Evolutionary conservation across 2,797 vertebrate genomes (phyloP).

Genomic region (Rhincodon typus): DNA sequence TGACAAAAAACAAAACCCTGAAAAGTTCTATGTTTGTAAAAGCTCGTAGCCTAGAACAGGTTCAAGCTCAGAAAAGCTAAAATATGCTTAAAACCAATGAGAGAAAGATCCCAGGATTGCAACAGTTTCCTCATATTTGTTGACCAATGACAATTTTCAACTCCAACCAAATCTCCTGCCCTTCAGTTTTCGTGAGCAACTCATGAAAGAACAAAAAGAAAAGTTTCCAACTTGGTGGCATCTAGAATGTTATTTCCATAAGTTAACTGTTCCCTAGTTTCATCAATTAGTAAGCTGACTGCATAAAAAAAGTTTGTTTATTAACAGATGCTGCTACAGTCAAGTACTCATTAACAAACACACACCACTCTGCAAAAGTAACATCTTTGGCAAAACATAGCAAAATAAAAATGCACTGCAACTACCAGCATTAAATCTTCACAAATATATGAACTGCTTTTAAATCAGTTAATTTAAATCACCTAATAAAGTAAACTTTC

Average conservation of each 20-base stretch:
- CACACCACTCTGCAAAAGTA: neutral
- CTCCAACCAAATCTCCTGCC: neutral
- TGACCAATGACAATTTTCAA: neutral
- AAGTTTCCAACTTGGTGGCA: conserved; percentile 5
- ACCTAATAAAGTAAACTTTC: too few relatives aligned
- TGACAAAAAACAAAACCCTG: neutral
- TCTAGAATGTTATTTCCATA: conserved; percentile 14
- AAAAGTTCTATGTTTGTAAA: neutral
- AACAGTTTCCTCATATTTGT: neutral
- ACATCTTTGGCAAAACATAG: neutral
- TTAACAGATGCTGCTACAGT: neutral
- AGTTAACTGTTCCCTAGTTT: conserved; percentile 13
- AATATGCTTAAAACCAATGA: neutral
- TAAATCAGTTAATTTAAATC: too few relatives aligned
- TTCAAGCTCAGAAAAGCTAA: too few relatives aligned
- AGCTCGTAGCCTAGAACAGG: too few relatives aligned
- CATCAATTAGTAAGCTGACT: conserved; percentile 17
- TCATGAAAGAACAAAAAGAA: neutral
- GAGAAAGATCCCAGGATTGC: neutral
- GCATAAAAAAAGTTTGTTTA: neutral
- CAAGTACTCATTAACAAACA: neutral
- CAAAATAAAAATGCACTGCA: neutral
- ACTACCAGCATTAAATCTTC: too few relatives aligned
- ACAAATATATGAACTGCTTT: too few relatives aligned
- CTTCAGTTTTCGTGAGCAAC: neutral